Conservation (phyloP, 2,888 invertebrate species). For the Boloria euphrosyne region DNA sequence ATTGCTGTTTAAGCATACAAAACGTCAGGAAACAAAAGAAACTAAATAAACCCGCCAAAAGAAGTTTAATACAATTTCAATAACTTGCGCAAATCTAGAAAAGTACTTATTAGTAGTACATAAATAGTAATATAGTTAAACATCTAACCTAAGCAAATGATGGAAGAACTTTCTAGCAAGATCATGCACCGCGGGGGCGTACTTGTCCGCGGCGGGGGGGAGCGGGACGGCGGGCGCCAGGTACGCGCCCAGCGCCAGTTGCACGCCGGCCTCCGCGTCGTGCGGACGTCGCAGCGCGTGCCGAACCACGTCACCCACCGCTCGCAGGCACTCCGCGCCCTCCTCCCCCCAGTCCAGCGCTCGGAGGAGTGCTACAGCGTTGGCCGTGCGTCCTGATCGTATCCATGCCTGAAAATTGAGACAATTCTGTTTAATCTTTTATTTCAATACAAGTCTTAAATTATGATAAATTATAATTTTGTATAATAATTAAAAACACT, state of each 20-base stretch:
- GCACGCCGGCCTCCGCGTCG: conserved; percentile 67
- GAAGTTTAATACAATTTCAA: too few relatives aligned
- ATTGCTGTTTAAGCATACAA: too few relatives aligned
- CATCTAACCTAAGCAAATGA: conserved; percentile 87
- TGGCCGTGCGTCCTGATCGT: conserved; percentile 57
- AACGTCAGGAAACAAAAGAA: too few relatives aligned
- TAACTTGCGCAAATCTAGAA: too few relatives aligned
- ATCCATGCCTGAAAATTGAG: conserved; percentile 61
- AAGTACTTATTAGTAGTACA: too few relatives aligned
- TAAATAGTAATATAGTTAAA: too few relatives aligned
- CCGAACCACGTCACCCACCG: conserved; percentile 55
- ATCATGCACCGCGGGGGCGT: conserved; percentile 89
- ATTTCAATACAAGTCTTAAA: conserved; percentile 5
- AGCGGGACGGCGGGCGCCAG: conserved; percentile 87
- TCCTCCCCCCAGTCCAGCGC: conserved; percentile 91
- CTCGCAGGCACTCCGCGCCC: conserved; percentile 84
- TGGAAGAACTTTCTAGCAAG: conserved; percentile 94
- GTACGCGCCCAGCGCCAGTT: conserved; percentile 91
- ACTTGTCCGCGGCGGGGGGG: conserved; percentile 85
- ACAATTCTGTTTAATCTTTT: not conserved
- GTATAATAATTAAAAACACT: too few relatives aligned
- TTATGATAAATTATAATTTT: too few relatives aligned
- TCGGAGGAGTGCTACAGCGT: conserved; percentile 68
- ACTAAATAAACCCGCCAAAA: too few relatives aligned
- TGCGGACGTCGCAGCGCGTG: conserved; percentile 50